Evolutionary conservation across 2,888 invertebrate genomes (phyloP).

Genomic region (Drosophila eohydei): DNA sequence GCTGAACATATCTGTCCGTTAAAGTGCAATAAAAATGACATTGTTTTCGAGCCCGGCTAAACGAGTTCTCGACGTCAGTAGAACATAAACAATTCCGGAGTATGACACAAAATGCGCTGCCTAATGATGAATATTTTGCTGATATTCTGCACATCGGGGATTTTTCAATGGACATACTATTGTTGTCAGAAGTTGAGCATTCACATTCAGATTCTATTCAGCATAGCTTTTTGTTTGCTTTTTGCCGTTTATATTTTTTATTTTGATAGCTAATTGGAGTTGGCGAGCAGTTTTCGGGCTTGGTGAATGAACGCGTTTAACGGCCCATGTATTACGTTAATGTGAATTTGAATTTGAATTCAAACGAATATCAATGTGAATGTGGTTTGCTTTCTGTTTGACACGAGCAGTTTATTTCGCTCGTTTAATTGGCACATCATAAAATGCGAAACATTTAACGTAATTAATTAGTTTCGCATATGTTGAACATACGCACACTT

Average conservation of each 20-base stretch:
- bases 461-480: slow-evolving; percentile 61
- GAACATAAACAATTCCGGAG: slow-evolving; percentile 35
- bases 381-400: slow-evolving; percentile 14
- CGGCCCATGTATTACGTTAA: slow-evolving; percentile 30
- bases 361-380: slow-evolving; percentile 3
- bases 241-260: slow-evolving; percentile 6
- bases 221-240: slow-evolving; percentile 31
- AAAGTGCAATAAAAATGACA: slow-evolving; percentile 52
- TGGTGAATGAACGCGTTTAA: slow-evolving; percentile 42
- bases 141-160: neutral
- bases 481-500: slow-evolving; percentile 8
- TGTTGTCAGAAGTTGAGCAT: slow-evolving; percentile 3
- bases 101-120: slow-evolving; percentile 36
- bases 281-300: neutral
- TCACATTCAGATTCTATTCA: slow-evolving; percentile 23
- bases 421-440: slow-evolving; percentile 70
- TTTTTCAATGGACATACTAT: neutral
- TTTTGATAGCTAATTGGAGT: slow-evolving; percentile 30
- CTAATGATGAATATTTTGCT: slow-evolving; percentile 28
- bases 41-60: slow-evolving; percentile 15
- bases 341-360: neutral
- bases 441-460: slow-evolving; percentile 55
- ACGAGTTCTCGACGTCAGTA: slow-evolving; percentile 40
- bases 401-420: slow-evolving; percentile 43
- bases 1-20: slow-evolving; percentile 49